A percentile compares a stretch with the other conserved stretches of the same genome.
These are phyloP conservation scores for Turdus rufiventris DNA, from an alignment of 2,113 vertebrate species.

Conservation along the genomic window DNA sequence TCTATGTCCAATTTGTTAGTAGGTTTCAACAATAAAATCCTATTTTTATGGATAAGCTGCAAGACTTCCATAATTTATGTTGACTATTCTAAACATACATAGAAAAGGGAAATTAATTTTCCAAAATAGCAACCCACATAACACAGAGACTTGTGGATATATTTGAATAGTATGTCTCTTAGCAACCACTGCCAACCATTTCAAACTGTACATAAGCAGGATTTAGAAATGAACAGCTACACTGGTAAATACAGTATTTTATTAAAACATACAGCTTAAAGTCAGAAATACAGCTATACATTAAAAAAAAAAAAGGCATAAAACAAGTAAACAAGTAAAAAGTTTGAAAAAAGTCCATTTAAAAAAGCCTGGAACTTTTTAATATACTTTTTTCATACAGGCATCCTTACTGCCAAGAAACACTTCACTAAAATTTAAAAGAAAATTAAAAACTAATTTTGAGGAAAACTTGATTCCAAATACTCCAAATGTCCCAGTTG, in stretches of 20 bases:
- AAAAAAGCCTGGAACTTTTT: neutral
- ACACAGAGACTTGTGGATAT: constrained; percentile 54
- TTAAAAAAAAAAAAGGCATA: neutral
- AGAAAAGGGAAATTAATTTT: constrained; percentile 65
- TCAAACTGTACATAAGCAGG: constrained; percentile 43
- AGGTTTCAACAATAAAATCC: constrained; percentile 46
- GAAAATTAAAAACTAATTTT: neutral
- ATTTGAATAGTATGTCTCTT: constrained; percentile 71
- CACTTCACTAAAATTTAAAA: neutral
- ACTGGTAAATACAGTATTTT: constrained; percentile 13
- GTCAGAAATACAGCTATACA: neutral
- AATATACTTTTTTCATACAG: neutral
- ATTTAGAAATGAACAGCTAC: constrained; percentile 43
- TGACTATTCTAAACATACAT: constrained; percentile 59
- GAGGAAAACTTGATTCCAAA: neutral
- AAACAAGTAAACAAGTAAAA: neutral
- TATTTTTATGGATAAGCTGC: constrained; percentile 48
- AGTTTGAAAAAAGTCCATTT: neutral
- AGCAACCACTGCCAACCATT: constrained; percentile 72
- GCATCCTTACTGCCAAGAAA: neutral
- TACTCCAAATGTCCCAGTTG: neutral
- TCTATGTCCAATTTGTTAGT: neutral
- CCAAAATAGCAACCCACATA: constrained; percentile 64
- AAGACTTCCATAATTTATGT: constrained; percentile 49
- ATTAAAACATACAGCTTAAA: constrained; percentile 23